A percentile compares a stretch with the other conserved stretches of the same genome.
Evolutionary conservation across 2,888 invertebrate species (phyloP).

Genomic region (Drosophila cognata): DNA sequence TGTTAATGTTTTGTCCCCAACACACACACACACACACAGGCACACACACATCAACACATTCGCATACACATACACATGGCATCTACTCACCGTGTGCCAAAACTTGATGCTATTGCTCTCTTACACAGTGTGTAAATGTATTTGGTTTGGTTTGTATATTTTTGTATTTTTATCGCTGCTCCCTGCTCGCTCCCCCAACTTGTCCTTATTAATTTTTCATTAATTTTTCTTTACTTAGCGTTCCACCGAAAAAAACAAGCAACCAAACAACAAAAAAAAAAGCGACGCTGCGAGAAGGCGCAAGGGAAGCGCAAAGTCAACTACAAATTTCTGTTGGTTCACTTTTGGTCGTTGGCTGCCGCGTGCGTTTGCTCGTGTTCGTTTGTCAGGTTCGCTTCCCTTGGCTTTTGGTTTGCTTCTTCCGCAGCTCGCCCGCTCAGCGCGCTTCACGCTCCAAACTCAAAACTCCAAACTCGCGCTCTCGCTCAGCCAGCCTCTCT

Average conservation of each 20-base stretch:
- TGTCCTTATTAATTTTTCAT: constrained; percentile 72
- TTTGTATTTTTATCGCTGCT: constrained; percentile 28
- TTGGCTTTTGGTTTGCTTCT: constrained; percentile 16
- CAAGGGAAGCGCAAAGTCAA: constrained; percentile 50
- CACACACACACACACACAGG: constrained; percentile 10
- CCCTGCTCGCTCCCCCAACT: constrained; percentile 17
- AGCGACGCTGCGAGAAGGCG: constrained; percentile 19
- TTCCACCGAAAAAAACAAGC: constrained; percentile 40
- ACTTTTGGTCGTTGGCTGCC: constrained; percentile 25
- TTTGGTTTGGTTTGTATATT: constrained; percentile 13
- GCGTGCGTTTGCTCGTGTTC: constrained; percentile 11
- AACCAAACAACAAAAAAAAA: constrained; percentile 35
- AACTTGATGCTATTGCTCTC: constrained; percentile 43
- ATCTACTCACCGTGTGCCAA: constrained; percentile 62
- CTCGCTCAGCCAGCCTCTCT: constrained; percentile 9
- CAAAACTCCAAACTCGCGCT: constrained; percentile 29
- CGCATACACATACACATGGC: constrained; percentile 22
- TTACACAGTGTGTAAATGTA: constrained; percentile 7
- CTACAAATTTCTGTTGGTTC: constrained; percentile 35
- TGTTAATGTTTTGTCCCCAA: constrained; percentile 59
- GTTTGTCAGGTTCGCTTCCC: constrained; percentile 8
- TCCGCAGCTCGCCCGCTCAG: constrained; percentile 41
- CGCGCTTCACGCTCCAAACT: constrained; percentile 22
- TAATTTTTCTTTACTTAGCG: constrained; percentile 52
- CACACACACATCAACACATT: constrained; percentile 10